phyloP scores from a whole-genome alignment of 2,113 vertebrate species.

The Aegypius monachus region DNA sequence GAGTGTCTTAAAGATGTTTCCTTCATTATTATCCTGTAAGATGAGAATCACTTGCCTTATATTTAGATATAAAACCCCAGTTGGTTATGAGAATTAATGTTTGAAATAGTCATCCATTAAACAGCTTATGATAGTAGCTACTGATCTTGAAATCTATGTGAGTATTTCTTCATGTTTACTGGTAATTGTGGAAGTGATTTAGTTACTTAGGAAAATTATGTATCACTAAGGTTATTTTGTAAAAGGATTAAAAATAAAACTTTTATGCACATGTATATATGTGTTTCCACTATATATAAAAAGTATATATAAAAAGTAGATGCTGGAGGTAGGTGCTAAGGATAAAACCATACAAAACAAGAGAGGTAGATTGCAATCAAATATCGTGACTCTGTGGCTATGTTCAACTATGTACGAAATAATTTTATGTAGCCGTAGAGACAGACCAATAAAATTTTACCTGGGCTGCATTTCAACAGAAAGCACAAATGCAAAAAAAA shows the following conservation, averaged over 20 bases:
- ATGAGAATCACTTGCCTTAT: not conserved
- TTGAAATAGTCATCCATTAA: slow-evolving; percentile 19
- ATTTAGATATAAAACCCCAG: not conserved
- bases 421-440: not conserved
- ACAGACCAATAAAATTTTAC: not conserved
- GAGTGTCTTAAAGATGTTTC: not conserved
- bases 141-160: not conserved
- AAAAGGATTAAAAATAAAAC: slow-evolving; percentile 30
- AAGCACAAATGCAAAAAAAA: not conserved
- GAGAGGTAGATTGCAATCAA: not conserved
- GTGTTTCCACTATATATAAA: no score
- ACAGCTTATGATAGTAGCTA: not conserved
- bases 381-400: not conserved
- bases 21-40: not conserved
- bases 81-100: not conserved
- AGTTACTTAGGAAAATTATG: not conserved
- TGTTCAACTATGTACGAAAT: not conserved
- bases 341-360: not conserved
- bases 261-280: not conserved
- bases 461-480: not conserved
- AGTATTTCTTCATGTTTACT: slow-evolving; percentile 5
- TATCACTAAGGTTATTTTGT: slow-evolving; percentile 12
- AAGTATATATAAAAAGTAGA: not conserved
- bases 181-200: slow-evolving; percentile 16
- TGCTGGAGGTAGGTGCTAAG: not conserved